Percentiles rank a stretch among this genome's conserved stretches.
phyloP scores from a whole-genome alignment of 2,797 vertebrate species.

The Todus mexicanus region DNA sequence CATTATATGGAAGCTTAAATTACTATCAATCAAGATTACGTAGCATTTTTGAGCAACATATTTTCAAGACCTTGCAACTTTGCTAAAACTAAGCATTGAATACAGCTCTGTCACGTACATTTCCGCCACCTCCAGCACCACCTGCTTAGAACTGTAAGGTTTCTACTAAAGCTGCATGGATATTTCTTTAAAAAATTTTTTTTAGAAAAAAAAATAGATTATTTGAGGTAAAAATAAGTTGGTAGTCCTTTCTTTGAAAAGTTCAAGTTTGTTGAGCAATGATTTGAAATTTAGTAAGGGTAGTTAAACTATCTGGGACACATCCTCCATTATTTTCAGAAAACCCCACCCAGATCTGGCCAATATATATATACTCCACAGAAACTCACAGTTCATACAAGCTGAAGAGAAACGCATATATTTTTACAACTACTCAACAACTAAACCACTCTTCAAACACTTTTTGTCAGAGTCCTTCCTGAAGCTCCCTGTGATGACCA shows the following conservation, averaged over 20 bases:
- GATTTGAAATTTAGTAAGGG: not conserved
- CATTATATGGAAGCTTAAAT: not conserved
- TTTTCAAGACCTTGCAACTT: not conserved
- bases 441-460: not conserved
- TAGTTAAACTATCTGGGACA: not conserved
- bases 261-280: not conserved
- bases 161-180: not conserved
- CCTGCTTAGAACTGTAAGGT: not conserved
- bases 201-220: not conserved
- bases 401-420: not conserved
- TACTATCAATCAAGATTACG: not conserved
- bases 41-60: not conserved
- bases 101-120: not conserved
- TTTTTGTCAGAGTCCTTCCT: not conserved
- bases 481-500: not conserved
- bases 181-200: slow-evolving; percentile 2
- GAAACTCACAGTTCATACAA: not conserved
- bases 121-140: not conserved
- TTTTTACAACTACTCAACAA: not conserved
- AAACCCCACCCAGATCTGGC: not conserved
- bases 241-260: not conserved
- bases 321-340: not conserved
- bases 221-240: not conserved
- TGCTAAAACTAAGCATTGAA: not conserved
- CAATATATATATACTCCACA: not conserved